These are phyloP conservation scores for Verasper variegatus DNA, from an alignment of 2,113 vertebrate genomes.

Conservation along the genomic window DNA sequence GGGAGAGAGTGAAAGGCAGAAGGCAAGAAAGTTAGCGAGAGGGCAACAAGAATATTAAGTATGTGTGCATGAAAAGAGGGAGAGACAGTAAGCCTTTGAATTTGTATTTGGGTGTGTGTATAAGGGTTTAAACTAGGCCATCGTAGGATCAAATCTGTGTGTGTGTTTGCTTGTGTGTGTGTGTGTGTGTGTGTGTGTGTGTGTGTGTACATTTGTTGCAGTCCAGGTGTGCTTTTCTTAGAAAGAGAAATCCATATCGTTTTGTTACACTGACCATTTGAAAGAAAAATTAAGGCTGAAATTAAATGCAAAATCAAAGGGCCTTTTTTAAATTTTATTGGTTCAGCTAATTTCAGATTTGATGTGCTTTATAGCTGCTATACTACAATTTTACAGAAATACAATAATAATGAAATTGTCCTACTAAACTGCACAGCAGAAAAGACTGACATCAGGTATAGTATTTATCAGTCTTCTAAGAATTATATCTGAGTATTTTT, in stretches of 20 bases:
- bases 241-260: neutral
- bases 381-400: too few species aligned
- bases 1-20: conserved; percentile 34
- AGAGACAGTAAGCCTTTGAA: conserved; percentile 51
- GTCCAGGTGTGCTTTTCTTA: conserved; percentile 41
- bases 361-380: too few species aligned
- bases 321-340: neutral
- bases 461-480: too few species aligned
- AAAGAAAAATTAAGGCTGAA: neutral
- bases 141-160: conserved; percentile 37
- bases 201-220: neutral
- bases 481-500: too few species aligned
- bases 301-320: neutral
- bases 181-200: conserved; percentile 8
- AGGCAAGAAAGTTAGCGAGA: conserved; percentile 36
- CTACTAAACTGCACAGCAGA: too few species aligned
- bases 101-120: conserved; percentile 54
- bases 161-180: neutral
- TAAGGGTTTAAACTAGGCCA: conserved; percentile 62
- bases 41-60: conserved; percentile 47
- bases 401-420: too few species aligned
- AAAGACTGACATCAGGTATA: too few species aligned
- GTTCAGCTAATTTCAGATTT: too few species aligned
- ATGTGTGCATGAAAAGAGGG: conserved; percentile 38
- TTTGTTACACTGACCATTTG: conserved; percentile 14